These are phyloP conservation scores for Gadus chalcogrammus DNA, from an alignment of 2,113 vertebrate species.

Conservation along the genomic window DNA sequence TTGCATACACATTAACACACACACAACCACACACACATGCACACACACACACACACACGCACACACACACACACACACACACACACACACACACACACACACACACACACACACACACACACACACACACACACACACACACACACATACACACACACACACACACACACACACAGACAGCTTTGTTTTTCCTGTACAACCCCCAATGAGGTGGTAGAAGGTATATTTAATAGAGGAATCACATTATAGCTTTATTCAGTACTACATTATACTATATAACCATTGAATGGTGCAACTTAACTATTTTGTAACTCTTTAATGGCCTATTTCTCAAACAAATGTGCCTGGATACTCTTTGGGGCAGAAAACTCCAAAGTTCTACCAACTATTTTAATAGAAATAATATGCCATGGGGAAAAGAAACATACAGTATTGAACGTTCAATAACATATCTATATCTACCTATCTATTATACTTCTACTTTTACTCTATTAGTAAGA, in stretches of 20 bases:
- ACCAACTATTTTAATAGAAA: background rate
- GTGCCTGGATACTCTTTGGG: too few species aligned
- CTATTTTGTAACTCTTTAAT: too few species aligned
- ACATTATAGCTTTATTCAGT: too few species aligned
- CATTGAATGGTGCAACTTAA: too few species aligned
- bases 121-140: background rate
- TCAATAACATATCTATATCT: background rate
- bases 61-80: background rate
- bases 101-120: background rate
- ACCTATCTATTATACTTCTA: background rate
- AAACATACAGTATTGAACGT: background rate
- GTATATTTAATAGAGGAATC: too few species aligned
- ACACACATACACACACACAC: background rate
- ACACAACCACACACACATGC: background rate
- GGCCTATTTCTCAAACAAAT: too few species aligned
- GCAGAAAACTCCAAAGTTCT: too few species aligned
- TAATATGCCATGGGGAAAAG: background rate
- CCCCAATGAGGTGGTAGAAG: too few species aligned
- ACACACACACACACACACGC: background rate
- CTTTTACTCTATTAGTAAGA: background rate
- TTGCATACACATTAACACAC: too few species aligned
- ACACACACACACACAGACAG: background rate
- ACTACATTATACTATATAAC: too few species aligned
- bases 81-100: background rate
- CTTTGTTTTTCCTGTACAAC: background rate